Evolutionary conservation across 53 echinoderm and acorn worm species (phyloP).

Genomic region (Zoroaster sp.): DNA sequence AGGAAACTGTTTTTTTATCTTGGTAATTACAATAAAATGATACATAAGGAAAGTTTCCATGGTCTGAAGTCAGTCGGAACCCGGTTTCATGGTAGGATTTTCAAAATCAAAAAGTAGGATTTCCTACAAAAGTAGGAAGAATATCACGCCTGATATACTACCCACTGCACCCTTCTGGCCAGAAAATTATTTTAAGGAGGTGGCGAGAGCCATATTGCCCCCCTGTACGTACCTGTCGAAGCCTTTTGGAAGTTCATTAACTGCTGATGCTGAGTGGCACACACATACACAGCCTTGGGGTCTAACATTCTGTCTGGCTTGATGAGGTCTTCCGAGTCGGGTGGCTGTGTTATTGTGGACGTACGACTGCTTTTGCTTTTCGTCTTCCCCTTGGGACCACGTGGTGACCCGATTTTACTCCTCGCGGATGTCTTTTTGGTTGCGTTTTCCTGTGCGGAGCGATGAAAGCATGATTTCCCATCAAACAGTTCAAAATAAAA

Average conservation of each 20-base stretch:
- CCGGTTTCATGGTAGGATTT: too few species aligned
- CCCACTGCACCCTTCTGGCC: too few species aligned
- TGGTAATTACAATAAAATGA: too few species aligned
- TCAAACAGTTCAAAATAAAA: too few species aligned
- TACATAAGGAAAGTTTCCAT: too few species aligned
- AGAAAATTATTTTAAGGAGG: too few species aligned
- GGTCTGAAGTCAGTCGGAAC: too few species aligned
- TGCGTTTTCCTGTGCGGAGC: conserved; percentile 78
- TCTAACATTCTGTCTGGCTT: conserved; percentile 84
- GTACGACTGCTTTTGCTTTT: conserved; percentile 71
- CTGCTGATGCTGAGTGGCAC: conserved; percentile 71
- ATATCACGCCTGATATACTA: too few species aligned
- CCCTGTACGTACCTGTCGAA: conserved; percentile 74
- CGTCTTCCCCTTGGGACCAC: conserved; percentile 84
- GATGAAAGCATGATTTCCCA: too few species aligned
- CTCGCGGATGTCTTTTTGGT: conserved; percentile 75
- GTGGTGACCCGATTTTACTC: conserved; percentile 71
- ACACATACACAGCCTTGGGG: conserved; percentile 56
- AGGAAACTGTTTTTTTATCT: too few species aligned
- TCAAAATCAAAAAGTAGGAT: too few species aligned
- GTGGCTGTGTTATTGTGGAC: conserved; percentile 82
- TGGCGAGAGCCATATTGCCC: background rate
- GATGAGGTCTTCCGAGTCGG: conserved; percentile 75
- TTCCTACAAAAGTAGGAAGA: too few species aligned
- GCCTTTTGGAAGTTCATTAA: conserved; percentile 90